phyloP scores from a whole-genome alignment of 2,888 invertebrate genomes.

The Leucophenga maculata region DNA sequence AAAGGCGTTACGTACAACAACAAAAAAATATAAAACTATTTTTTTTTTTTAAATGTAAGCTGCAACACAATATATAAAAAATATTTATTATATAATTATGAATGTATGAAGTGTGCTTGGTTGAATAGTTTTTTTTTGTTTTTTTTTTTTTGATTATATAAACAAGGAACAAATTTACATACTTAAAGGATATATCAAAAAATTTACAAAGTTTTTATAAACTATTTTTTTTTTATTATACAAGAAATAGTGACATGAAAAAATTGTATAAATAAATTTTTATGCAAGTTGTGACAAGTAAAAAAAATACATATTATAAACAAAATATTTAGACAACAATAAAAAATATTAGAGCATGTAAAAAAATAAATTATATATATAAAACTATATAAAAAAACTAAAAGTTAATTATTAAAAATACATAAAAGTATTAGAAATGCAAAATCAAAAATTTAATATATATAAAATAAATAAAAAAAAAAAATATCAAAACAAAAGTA shows the following conservation, averaged over 20 bases:
- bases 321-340: not conserved
- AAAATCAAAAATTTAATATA: no score
- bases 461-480: not conserved
- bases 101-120: not conserved
- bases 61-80: not conserved
- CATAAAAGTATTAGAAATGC: no score
- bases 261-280: no score
- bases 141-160: not conserved
- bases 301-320: no score
- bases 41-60: not conserved
- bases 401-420: no score
- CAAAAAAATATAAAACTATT: not conserved
- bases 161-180: no score
- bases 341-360: no score
- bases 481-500: slow-evolving; percentile 25
- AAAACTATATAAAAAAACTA: slow-evolving; percentile 23
- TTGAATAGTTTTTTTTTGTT: not conserved
- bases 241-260: no score
- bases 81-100: not conserved
- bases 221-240: no score
- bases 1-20: slow-evolving; percentile 32
- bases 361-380: slow-evolving; percentile 31
- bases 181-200: no score
- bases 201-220: no score
- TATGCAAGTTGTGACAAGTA: no score